Evolutionary conservation across 2,888 invertebrate species (phyloP).

Genomic region (Agonopterix subpropinquella): DNA sequence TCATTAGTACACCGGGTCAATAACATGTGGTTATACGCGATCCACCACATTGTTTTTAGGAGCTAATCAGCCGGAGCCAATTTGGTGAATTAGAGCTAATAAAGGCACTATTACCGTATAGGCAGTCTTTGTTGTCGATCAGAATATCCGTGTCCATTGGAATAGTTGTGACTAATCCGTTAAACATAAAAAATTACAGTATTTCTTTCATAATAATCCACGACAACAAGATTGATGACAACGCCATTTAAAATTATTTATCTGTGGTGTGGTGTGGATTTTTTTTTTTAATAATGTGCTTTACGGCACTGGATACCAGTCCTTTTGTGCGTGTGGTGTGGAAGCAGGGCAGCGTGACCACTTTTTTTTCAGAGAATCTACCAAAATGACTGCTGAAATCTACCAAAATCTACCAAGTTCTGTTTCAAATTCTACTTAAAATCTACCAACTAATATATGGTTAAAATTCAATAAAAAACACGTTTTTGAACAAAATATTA

Average conservation of each 20-base stretch:
- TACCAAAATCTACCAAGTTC: too few relatives aligned
- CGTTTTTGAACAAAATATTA: too few relatives aligned
- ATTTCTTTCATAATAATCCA: not conserved
- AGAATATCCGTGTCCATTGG: slow-evolving; percentile 69
- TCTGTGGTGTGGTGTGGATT: not conserved
- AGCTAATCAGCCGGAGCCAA: slow-evolving; percentile 25
- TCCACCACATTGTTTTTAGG: slow-evolving; percentile 34
- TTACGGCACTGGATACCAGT: too few relatives aligned
- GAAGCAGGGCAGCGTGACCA: too few relatives aligned
- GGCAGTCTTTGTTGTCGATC: slow-evolving; percentile 49
- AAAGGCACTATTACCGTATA: slow-evolving; percentile 47
- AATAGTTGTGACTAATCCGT: slow-evolving; percentile 13
- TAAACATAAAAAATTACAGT: not conserved
- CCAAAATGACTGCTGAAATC: too few relatives aligned
- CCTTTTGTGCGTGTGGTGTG: too few relatives aligned
- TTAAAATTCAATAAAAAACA: too few relatives aligned
- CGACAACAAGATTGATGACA: not conserved
- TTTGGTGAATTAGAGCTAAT: slow-evolving; percentile 9
- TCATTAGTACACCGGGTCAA: slow-evolving; percentile 23
- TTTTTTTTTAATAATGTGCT: too few relatives aligned
- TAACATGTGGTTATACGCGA: slow-evolving; percentile 18
- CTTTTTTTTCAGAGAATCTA: too few relatives aligned
- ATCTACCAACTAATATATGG: too few relatives aligned
- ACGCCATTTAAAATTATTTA: not conserved
- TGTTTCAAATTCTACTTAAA: too few relatives aligned